phyloP scores from a whole-genome alignment of 37 sponge, comb jelly and placozoan genomes.

The Beroe forskalii region DNA sequence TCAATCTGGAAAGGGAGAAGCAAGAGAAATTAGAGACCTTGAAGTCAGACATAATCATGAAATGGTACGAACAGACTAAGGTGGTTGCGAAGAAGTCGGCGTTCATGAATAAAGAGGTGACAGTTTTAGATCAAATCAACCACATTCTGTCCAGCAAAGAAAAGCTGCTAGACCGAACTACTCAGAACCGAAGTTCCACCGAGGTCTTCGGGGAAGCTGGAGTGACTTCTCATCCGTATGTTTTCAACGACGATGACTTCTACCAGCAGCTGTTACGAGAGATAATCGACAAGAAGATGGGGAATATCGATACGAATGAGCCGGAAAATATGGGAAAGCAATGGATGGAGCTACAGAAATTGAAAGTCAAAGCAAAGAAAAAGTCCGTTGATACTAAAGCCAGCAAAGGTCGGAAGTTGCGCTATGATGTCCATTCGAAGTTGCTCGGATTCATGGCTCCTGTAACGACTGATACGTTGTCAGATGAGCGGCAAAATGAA shows the following conservation, averaged over 20 bases:
- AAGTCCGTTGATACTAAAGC: conserved; percentile 30
- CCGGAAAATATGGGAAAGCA: conserved; percentile 8
- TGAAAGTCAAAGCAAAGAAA: conserved; percentile 14
- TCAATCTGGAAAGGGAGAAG: neutral
- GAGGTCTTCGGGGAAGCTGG: neutral
- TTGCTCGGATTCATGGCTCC: conserved; percentile 43
- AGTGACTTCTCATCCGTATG: neutral
- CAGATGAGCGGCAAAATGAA: conserved; percentile 13
- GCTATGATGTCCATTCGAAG: conserved; percentile 29
- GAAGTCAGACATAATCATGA: neutral
- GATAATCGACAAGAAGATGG: conserved; percentile 51
- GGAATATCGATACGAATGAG: conserved; percentile 11
- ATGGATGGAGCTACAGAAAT: conserved; percentile 9
- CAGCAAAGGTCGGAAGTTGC: conserved; percentile 20
- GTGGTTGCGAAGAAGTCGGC: conserved; percentile 26
- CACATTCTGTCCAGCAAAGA: conserved; percentile 34
- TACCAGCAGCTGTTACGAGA: conserved; percentile 33
- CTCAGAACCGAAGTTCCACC: neutral
- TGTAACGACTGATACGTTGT: neutral
- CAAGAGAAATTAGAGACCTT: neutral
- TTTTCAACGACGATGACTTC: conserved; percentile 41
- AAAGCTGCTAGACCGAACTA: neutral
- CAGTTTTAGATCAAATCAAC: neutral
- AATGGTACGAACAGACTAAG: conserved; percentile 50
- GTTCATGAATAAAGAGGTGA: conserved; percentile 25